These are phyloP conservation scores for Alcedo quadribrachys DNA, from an alignment of 2,797 vertebrate genomes.

Conservation along the genomic window DNA sequence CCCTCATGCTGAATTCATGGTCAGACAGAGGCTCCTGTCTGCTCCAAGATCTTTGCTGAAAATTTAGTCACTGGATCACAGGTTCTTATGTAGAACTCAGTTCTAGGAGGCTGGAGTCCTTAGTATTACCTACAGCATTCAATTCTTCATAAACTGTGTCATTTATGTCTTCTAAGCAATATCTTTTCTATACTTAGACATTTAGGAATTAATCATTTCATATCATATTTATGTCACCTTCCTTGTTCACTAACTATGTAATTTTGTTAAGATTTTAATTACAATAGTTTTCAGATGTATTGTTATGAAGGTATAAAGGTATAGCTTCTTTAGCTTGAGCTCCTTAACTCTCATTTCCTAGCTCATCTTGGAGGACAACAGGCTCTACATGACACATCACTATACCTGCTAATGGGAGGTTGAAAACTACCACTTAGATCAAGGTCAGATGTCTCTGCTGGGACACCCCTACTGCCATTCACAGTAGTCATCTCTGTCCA, in stretches of 20 bases:
- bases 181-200: neutral
- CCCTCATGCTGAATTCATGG: neutral
- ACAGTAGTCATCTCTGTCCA: neutral
- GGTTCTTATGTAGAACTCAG: neutral
- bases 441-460: neutral
- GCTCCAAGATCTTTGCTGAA: neutral
- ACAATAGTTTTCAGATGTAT: neutral
- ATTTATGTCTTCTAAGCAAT: neutral
- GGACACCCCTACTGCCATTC: neutral
- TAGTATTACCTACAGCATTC: neutral
- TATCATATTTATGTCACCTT: accelerated
- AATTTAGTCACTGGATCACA: neutral
- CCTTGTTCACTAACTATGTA: neutral
- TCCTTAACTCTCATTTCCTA: neutral
- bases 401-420: accelerated
- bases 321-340: neutral
- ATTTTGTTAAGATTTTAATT: neutral
- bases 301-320: neutral
- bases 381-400: neutral
- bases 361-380: neutral
- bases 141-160: neutral
- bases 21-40: neutral
- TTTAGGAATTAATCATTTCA: neutral
- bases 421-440: neutral
- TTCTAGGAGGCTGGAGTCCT: neutral